Evolutionary conservation across 1,140 invertebrate species (phyloP), one percentile per base, ranked within the genome.

Genomic region (Trichonephila clavata): DNA sequence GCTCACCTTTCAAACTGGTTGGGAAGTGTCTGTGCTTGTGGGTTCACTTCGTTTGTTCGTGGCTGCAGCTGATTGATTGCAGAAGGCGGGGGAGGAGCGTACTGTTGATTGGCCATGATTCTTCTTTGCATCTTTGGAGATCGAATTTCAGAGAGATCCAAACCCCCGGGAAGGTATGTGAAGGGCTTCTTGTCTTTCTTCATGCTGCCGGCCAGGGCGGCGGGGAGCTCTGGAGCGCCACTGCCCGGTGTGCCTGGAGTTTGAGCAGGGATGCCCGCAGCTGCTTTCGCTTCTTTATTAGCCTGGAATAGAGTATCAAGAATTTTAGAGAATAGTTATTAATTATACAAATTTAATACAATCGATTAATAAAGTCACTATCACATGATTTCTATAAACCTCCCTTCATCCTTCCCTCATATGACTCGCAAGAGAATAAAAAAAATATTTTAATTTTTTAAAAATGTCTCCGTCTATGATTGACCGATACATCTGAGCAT

Each of bases 161-260:
- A 96, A 88, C 98, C 98, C 20, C 98, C 98, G 7, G 98, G 98
- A 20, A 98, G 98, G 95, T 99, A 99, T 2, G 98, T 99, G 95
- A 99, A 99, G 1, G 98, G 98, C 95, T 96, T 98, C 95, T 98
- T 99, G 95, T 99, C 98, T 96, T 98, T 98, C 97, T 98, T 97
- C 98, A 99, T 98, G 18, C 98, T 98, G 95, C 98, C 98, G 95
- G 98, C 98, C 59, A 99, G 98, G 81, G 98, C 98, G 71, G 97
- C 97, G 93, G 98, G 98, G 63, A 98, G 98, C 20, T 94, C 94
- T 90, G 93, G 94, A 24, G 94, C 94, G 10, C 68, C 90, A 18
- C 94, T 87, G 57, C 93, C 94, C 7, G 95, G 95, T 13, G 94
- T 91, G 84, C 94, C 94, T 7, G 90, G 92, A 8, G 84, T 92